Percentiles rank a stretch among this genome's conserved stretches.
These are phyloP conservation scores for Halcyon malimbica DNA, from an alignment of 2,113 vertebrate genomes.

Conservation along the genomic window DNA sequence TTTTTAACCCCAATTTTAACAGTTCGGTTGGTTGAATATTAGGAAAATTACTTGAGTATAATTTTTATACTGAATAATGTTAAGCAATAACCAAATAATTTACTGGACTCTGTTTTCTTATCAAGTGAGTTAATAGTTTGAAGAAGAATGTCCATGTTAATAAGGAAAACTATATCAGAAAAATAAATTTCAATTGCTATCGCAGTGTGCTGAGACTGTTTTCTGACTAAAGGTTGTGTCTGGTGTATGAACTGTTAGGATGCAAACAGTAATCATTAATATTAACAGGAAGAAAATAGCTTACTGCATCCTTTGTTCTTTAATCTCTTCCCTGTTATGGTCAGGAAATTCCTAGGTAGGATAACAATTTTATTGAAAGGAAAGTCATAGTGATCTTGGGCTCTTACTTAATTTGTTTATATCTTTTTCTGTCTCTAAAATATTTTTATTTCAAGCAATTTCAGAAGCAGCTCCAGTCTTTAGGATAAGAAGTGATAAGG, in stretches of 20 bases:
- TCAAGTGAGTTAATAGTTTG: not conserved
- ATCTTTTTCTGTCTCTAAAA: conserved; percentile 27
- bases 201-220: not conserved
- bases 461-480: conserved; percentile 31
- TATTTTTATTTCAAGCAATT: conserved; percentile 46
- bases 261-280: not conserved
- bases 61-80: not conserved
- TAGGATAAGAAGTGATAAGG: conserved; percentile 51
- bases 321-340: not conserved
- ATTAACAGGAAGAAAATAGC: not conserved
- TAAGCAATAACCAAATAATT: not conserved
- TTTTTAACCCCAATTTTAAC: not conserved
- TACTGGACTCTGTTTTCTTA: not conserved
- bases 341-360: not conserved
- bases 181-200: not conserved
- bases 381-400: conserved; percentile 7
- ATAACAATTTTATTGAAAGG: conserved; percentile 14
- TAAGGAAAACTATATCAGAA: not conserved
- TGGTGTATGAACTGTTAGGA: not conserved
- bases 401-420: conserved; percentile 45
- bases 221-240: not conserved
- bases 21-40: not conserved
- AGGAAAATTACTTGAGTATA: not conserved
- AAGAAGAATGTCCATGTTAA: not conserved
- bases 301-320: not conserved